phyloP scores from a whole-genome alignment of 2,113 vertebrate species.

The Microtus oregoni region DNA sequence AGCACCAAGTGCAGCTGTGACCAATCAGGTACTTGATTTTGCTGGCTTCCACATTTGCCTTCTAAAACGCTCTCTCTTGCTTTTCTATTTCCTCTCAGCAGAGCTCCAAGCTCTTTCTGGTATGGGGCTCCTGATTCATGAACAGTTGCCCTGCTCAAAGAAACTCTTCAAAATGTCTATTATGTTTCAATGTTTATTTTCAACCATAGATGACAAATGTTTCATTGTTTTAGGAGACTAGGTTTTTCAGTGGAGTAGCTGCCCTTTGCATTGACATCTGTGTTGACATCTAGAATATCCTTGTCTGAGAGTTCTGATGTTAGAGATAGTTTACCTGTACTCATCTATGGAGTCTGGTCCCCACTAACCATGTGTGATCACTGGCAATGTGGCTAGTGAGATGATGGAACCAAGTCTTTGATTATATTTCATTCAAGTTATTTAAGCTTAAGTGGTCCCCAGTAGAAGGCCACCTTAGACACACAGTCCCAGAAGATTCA shows the following conservation, averaged over 20 bases:
- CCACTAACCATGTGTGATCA: background rate
- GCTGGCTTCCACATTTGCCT: background rate
- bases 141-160: background rate
- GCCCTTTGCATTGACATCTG: background rate
- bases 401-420: background rate
- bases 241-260: background rate
- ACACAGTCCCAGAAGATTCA: background rate
- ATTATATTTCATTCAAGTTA: slow-evolving; percentile 20
- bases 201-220: background rate
- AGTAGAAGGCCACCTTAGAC: background rate
- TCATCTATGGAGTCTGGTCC: background rate
- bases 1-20: background rate
- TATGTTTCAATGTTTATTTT: slow-evolving; percentile 7
- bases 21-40: background rate
- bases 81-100: background rate
- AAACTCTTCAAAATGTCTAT: background rate
- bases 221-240: background rate
- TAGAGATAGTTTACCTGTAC: background rate
- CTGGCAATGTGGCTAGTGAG: background rate
- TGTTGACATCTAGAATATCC: background rate
- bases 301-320: background rate
- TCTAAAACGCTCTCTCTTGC: background rate
- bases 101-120: background rate
- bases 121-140: background rate
- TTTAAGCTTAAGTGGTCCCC: background rate